phyloP scores from a whole-genome alignment of 2,888 invertebrate species.

The Neria commutata region DNA sequence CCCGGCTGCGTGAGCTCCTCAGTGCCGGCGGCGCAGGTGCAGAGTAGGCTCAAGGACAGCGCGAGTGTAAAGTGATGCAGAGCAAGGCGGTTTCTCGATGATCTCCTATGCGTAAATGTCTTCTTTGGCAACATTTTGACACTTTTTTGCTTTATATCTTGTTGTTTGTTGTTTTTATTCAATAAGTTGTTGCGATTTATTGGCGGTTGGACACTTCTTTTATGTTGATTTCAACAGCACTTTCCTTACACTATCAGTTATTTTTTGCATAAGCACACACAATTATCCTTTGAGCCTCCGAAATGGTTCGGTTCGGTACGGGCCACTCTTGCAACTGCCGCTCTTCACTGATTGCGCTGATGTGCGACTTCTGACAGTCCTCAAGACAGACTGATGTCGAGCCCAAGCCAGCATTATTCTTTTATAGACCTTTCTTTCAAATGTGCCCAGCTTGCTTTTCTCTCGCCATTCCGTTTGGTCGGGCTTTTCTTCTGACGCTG shows the following conservation, averaged over 20 bases:
- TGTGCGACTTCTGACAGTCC: slow-evolving; percentile 60
- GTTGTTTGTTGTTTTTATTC: slow-evolving; percentile 15
- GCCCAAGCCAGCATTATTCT: slow-evolving; percentile 57
- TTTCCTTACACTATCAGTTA: background rate
- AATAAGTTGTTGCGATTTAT: background rate
- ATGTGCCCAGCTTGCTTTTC: slow-evolving; percentile 46
- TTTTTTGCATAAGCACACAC: background rate
- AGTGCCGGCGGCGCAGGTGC: slow-evolving; percentile 46
- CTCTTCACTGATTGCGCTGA: slow-evolving; percentile 12
- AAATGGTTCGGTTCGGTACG: slow-evolving; percentile 17
- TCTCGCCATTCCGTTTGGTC: slow-evolving; percentile 23
- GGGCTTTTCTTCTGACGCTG: slow-evolving; percentile 14
- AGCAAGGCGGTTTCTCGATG: slow-evolving; percentile 35
- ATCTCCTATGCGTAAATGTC: slow-evolving; percentile 37
- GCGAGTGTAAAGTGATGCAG: slow-evolving; percentile 22
- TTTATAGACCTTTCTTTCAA: slow-evolving; percentile 58
- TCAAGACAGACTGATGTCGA: slow-evolving; percentile 66
- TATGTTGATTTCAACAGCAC: background rate
- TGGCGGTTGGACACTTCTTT: background rate
- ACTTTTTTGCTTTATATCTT: slow-evolving; percentile 23
- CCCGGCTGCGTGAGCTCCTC: slow-evolving; percentile 45
- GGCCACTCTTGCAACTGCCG: background rate
- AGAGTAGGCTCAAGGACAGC: slow-evolving; percentile 35
- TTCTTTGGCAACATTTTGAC: slow-evolving; percentile 39
- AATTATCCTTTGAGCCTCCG: background rate